Percentiles rank a stretch among this genome's conserved stretches.
Conservation (phyloP, 2,113 vertebrate genomes). For the Stercorarius parasiticus region DNA sequence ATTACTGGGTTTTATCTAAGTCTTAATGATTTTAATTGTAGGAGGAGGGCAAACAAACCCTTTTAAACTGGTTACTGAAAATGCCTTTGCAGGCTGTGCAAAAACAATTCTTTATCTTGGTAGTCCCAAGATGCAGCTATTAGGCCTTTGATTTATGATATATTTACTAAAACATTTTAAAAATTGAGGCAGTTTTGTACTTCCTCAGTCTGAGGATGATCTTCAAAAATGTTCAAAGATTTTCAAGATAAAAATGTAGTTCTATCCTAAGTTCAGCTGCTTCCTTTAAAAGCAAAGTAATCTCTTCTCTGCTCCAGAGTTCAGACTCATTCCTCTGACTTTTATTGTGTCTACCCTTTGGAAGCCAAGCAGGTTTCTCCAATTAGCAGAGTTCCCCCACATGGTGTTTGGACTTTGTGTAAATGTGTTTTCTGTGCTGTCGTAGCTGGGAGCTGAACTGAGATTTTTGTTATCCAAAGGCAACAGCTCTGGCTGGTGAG, state of each 20-base stretch:
- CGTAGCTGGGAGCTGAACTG: background rate
- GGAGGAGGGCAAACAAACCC: background rate
- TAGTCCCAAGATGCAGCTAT: background rate
- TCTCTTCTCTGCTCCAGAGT: background rate
- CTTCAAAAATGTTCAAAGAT: background rate
- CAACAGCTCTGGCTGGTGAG: background rate
- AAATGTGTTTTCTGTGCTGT: background rate
- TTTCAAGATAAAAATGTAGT: background rate
- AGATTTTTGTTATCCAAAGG: background rate
- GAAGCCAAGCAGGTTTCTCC: background rate
- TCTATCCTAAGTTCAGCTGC: background rate
- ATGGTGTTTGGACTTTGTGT: background rate
- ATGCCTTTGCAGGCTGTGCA: background rate
- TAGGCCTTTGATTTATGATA: background rate
- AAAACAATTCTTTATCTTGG: background rate
- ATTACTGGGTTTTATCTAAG: background rate
- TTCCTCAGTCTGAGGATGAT: background rate
- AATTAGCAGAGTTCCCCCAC: background rate
- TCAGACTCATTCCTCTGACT: background rate
- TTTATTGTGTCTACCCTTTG: background rate
- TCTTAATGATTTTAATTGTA: background rate
- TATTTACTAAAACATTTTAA: background rate
- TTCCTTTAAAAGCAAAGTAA: background rate
- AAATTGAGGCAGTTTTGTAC: background rate
- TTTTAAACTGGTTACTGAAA: background rate